Percentiles rank a stretch among this genome's conserved stretches.
Conservation (phyloP, 2,888 invertebrate genomes). For the Dasypolia templi region DNA sequence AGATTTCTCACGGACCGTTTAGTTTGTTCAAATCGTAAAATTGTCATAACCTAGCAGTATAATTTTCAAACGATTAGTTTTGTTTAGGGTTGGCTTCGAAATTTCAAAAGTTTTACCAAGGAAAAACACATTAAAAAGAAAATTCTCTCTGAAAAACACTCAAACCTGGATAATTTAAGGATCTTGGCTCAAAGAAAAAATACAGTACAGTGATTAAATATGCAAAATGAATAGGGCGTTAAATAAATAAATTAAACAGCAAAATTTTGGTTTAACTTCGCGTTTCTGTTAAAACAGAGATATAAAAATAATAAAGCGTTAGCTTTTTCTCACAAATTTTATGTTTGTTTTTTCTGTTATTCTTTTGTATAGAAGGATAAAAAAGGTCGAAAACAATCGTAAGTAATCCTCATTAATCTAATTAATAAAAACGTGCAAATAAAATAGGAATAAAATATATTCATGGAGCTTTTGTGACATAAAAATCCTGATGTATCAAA, state of each 20-base stretch:
- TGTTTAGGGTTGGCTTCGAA: constrained; percentile 47
- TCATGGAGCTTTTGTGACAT: background rate
- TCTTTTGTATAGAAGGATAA: background rate
- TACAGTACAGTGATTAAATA: constrained; percentile 16
- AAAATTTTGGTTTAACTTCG: constrained; percentile 35
- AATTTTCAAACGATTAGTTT: constrained; percentile 68
- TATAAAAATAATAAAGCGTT: constrained; percentile 32
- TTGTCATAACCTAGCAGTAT: constrained; percentile 66
- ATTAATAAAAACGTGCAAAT: background rate
- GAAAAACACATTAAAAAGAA: background rate
- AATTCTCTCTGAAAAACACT: constrained; percentile 1
- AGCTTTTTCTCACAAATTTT: constrained; percentile 7
- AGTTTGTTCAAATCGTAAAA: constrained; percentile 66
- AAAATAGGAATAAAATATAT: background rate
- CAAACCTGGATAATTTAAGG: background rate
- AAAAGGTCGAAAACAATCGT: background rate
- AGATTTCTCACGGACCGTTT: constrained; percentile 69
- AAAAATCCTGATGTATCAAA: too few relatives aligned
- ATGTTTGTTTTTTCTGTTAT: background rate
- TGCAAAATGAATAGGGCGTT: constrained; percentile 9
- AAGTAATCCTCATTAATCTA: background rate
- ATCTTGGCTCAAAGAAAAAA: constrained; percentile 21
- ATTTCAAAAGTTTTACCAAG: constrained; percentile 5
- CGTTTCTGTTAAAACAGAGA: constrained; percentile 40
- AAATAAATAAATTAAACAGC: constrained; percentile 45